Conservation (phyloP, 2,113 vertebrate species). For the Pungitius pungitius region DNA sequence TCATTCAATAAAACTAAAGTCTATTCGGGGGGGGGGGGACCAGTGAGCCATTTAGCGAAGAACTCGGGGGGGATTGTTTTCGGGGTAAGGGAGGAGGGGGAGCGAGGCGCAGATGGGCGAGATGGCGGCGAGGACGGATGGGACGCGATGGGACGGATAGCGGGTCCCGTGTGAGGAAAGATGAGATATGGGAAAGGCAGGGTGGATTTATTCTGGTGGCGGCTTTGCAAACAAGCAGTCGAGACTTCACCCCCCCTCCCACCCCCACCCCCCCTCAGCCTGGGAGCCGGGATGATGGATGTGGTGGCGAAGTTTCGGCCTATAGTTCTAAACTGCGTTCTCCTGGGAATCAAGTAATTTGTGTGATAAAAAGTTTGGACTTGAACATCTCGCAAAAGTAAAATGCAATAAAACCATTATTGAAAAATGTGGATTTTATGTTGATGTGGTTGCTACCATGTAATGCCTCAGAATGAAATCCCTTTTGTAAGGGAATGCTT, state of each 20-base stretch:
- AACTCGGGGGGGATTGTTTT: conserved; percentile 49
- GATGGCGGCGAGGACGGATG: conserved; percentile 51
- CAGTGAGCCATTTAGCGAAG: conserved; percentile 49
- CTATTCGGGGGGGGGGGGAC: conserved; percentile 61
- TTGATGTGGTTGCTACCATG: background rate
- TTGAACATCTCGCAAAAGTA: background rate
- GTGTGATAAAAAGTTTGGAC: background rate
- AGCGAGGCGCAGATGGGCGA: conserved; percentile 38
- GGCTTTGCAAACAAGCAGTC: conserved; percentile 40
- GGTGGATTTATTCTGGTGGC: conserved; percentile 62
- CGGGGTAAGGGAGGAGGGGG: conserved; percentile 1
- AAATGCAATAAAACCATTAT: background rate
- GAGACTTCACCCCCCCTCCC: conserved; percentile 56
- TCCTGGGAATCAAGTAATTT: background rate
- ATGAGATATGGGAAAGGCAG: conserved; percentile 10
- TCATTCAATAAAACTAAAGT: conserved; percentile 71
- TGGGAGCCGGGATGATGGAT: conserved; percentile 16
- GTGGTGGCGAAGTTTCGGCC: conserved; percentile 13
- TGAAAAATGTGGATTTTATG: background rate
- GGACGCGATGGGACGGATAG: conserved; percentile 45
- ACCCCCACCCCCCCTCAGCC: conserved; percentile 15
- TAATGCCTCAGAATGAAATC: background rate
- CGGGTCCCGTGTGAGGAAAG: conserved; percentile 37
- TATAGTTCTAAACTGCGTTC: conserved; percentile 28
- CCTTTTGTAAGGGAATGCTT: background rate